A percentile compares a stretch with the other conserved stretches of the same genome.
phyloP scores from a whole-genome alignment of 2,888 invertebrate genomes.

The Xylocampa areola region DNA sequence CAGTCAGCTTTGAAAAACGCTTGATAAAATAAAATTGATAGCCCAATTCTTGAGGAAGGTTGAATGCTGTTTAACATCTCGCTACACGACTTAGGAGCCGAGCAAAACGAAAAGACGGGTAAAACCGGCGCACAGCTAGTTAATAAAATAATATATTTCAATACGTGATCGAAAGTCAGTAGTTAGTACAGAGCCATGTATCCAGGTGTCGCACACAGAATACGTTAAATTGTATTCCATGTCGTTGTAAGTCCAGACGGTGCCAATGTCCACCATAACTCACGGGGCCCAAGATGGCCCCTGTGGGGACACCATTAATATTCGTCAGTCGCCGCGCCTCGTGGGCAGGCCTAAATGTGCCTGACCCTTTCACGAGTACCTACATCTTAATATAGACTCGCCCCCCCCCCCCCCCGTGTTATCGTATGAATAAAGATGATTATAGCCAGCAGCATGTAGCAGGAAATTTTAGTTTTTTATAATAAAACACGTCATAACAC shows the following conservation, averaged over 20 bases:
- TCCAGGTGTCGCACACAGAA: background rate
- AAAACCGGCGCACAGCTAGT: no score
- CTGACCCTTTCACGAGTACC: background rate
- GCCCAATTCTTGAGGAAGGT: no score
- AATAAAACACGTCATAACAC: no score
- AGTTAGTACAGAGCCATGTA: background rate
- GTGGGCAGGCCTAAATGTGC: background rate
- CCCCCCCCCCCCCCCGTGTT: background rate
- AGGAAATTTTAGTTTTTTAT: background rate
- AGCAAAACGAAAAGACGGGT: no score
- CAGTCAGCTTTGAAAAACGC: no score
- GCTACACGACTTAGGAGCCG: no score
- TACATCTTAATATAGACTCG: no score
- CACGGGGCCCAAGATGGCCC: constrained; percentile 12
- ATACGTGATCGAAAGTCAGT: background rate
- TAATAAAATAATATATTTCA: no score
- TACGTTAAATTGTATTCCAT: constrained; percentile 2
- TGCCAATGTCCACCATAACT: constrained; percentile 11
- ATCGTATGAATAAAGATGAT: background rate
- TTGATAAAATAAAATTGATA: no score
- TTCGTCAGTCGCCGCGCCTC: constrained; percentile 6
- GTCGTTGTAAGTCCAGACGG: constrained; percentile 8
- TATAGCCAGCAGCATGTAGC: no score
- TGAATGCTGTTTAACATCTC: no score
- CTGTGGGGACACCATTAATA: constrained; percentile 19